Evolutionary conservation across 2,113 vertebrate genomes (phyloP), one percentile per base, ranked within the genome.

Genomic region (Strix uralensis): DNA sequence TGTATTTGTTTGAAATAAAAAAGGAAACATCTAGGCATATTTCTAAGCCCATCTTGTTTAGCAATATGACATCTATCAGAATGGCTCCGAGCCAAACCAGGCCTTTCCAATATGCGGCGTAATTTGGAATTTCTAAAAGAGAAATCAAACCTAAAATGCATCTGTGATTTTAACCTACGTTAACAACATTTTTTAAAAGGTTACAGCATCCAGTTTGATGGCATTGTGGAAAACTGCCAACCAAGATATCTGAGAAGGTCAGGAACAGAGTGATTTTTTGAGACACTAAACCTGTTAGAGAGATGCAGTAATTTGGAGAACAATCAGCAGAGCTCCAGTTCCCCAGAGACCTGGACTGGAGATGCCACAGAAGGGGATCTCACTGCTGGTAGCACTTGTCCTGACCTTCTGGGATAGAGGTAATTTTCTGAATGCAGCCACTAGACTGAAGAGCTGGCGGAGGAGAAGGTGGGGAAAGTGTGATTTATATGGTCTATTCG

Each of bases 41-140:
- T 96, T 97, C 93, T 90, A 92, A 97, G 66, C 58, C 84, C 87
- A 81, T 91, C 90, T 97, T 94, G 94, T 95, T 97, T 91, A 96
- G 93, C 72, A 95, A 57, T 79, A 81, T 86, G 89, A 96, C 86
- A 89, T 92, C 81, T 92, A 97, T 92, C 92, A 94, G 92, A 95
- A 96, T 93, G 85, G 97, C 89, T 94, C 91, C 51, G 5, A 93
- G 92, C 83, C 92, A 88, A 67, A 36, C 44, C 88, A 77, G 86
- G 73, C 66, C 91, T 96, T 96, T 93, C 78, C 90, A 93, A 86
- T 47, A 86, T 74, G 73, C 18, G 42, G 54, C 0, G 2, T 27
- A 81, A 84, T 95, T 81, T 85, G 72, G 72, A 80, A 97, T 79
- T 96, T 94, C 67, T 63, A 55, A 91, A 75, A 67, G 91, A 92